phyloP scores from a whole-genome alignment of 92 coral and sea anemone species.

The Heteractis magnifica region DNA sequence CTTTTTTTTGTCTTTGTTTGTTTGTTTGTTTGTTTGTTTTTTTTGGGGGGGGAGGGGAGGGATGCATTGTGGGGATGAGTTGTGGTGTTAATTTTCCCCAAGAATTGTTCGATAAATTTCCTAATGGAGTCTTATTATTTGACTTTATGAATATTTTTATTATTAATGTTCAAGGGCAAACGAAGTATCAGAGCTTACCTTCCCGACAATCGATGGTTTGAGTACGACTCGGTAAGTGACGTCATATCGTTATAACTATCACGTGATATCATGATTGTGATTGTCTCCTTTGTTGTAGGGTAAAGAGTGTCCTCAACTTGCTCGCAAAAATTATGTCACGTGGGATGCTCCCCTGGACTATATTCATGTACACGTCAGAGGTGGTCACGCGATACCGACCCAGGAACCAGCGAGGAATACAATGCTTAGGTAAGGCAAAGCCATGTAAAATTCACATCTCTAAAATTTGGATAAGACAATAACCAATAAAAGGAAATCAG shows the following conservation, averaged over 20 bases:
- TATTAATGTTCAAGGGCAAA: constrained; percentile 42
- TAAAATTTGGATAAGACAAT: no score
- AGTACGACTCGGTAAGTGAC: constrained; percentile 70
- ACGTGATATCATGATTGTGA: no score
- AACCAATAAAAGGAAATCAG: no score
- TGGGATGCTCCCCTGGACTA: constrained; percentile 82
- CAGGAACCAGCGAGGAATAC: constrained; percentile 97
- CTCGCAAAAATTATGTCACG: constrained; percentile 43
- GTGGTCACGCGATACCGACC: constrained; percentile 82
- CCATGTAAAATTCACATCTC: no score
- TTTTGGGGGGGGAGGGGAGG: no score
- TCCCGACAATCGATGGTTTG: constrained; percentile 92
- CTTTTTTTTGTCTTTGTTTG: neutral
- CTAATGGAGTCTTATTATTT: neutral
- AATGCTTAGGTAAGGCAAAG: constrained; percentile 62
- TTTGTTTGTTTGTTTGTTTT: neutral
- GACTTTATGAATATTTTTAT: neutral
- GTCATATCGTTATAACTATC: no score
- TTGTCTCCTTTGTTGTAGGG: constrained; percentile 47
- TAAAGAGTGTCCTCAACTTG: constrained; percentile 39
- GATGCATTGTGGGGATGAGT: no score
- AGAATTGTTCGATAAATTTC: neutral
- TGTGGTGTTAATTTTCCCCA: no score
- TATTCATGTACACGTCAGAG: constrained; percentile 84
- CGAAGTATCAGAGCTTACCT: constrained; percentile 67